A percentile compares a stretch with the other conserved stretches of the same genome.
Conservation (phyloP, 2,797 vertebrate species). For the Melanotaenia trifasciata region DNA sequence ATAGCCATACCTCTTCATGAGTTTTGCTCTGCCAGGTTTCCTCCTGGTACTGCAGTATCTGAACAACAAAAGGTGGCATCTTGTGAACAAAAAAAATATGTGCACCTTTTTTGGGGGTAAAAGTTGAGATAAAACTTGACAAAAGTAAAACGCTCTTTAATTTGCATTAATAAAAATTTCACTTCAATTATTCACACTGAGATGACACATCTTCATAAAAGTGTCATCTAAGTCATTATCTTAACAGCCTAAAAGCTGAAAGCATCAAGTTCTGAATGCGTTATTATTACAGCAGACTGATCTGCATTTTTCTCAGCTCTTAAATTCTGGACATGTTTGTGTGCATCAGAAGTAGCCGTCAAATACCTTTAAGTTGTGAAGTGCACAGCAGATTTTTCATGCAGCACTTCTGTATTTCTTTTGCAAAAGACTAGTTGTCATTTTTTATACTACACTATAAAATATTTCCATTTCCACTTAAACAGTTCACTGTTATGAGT, state of each 20-base stretch:
- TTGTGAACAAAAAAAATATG: no score
- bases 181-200: neutral
- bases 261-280: neutral
- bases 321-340: neutral
- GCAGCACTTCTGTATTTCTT: neutral
- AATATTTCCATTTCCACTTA: neutral
- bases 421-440: conserved; percentile 3
- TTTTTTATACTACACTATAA: neutral
- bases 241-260: neutral
- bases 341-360: no score
- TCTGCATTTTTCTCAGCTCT: neutral
- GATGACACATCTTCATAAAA: neutral
- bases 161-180: neutral
- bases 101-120: no score
- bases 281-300: neutral
- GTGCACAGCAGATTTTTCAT: no score
- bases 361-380: no score
- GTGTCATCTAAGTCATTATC: neutral
- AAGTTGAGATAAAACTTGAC: no score
- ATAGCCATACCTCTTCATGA: conserved; percentile 15
- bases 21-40: conserved; percentile 5
- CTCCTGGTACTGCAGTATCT: neutral
- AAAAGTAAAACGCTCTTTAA: no score
- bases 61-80: neutral
- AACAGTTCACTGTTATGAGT: neutral